These are phyloP conservation scores for Lasioglossum albipes DNA, from an alignment of 1,140 invertebrate species.

Conservation along the genomic window DNA sequence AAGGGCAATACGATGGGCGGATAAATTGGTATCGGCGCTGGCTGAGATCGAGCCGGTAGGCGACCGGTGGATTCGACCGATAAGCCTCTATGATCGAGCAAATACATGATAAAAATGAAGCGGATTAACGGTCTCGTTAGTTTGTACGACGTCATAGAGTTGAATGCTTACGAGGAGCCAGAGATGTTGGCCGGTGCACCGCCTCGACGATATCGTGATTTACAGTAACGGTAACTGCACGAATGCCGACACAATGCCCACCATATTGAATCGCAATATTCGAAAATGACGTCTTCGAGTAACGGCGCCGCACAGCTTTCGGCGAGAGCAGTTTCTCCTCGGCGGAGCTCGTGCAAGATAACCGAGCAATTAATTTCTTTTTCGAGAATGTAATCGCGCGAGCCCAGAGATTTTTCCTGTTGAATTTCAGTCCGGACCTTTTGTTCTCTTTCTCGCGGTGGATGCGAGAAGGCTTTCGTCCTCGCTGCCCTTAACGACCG, in stretches of 20 bases:
- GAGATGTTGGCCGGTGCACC: constrained; percentile 38
- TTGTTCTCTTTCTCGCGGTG: neutral
- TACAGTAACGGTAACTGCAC: constrained; percentile 60
- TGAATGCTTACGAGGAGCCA: constrained; percentile 41
- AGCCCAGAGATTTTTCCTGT: no score
- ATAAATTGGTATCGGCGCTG: constrained; percentile 17
- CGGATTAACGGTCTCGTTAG: constrained; percentile 59
- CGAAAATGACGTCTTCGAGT: constrained; percentile 43
- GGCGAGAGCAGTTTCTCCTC: neutral
- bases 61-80: constrained; percentile 28
- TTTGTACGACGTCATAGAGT: constrained; percentile 54
- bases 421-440: no score
- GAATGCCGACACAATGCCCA: constrained; percentile 39
- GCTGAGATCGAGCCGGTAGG: constrained; percentile 11
- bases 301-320: neutral
- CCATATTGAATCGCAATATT: constrained; percentile 62
- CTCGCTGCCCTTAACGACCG: neutral
- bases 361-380: neutral
- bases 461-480: neutral
- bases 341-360: neutral
- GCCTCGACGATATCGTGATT: constrained; percentile 55
- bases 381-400: neutral
- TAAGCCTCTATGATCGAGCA: constrained; percentile 30
- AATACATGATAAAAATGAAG: constrained; percentile 48
- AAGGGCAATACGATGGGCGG: neutral